A percentile compares a stretch with the other conserved stretches of the same genome.
These are phyloP conservation scores for Stramonita haemastoma DNA, from an alignment of 2,888 invertebrate species.

Conservation along the genomic window DNA sequence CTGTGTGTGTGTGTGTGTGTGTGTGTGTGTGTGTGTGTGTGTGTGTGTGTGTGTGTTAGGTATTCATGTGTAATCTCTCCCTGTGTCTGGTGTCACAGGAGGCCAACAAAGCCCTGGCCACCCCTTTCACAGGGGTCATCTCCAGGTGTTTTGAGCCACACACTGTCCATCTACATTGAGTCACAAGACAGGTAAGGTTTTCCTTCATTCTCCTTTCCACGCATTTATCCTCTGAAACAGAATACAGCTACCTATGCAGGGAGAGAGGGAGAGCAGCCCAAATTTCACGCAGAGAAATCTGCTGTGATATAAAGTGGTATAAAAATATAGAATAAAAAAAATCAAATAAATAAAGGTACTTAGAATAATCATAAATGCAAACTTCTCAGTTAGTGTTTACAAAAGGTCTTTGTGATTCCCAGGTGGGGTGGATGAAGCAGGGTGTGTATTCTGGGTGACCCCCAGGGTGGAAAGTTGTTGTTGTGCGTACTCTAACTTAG, in stretches of 20 bases:
- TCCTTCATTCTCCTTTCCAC: not conserved
- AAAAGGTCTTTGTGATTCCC: no score
- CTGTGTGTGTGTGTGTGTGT: slow-evolving; percentile 7
- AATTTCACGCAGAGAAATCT: no score
- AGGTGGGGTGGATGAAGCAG: no score
- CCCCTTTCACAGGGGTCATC: slow-evolving; percentile 88
- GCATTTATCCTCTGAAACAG: not conserved
- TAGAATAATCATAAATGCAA: no score
- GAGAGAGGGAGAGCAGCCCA: no score
- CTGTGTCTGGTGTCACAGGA: not conserved
- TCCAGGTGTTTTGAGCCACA: slow-evolving; percentile 96
- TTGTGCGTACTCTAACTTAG: no score
- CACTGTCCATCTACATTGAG: slow-evolving; percentile 94
- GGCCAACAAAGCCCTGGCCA: slow-evolving; percentile 30
- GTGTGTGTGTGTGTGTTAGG: not conserved
- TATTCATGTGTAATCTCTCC: not conserved
- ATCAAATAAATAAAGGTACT: no score
- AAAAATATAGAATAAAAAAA: no score
- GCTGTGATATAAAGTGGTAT: no score
- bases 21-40: slow-evolving; percentile 7
- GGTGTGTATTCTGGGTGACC: no score
- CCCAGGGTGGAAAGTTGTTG: no score
- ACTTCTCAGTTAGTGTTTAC: no score
- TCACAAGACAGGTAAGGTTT: slow-evolving; percentile 87
- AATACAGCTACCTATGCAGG: not conserved